phyloP scores from a whole-genome alignment of 2,113 vertebrate genomes.

The Colossoma macropomum region DNA sequence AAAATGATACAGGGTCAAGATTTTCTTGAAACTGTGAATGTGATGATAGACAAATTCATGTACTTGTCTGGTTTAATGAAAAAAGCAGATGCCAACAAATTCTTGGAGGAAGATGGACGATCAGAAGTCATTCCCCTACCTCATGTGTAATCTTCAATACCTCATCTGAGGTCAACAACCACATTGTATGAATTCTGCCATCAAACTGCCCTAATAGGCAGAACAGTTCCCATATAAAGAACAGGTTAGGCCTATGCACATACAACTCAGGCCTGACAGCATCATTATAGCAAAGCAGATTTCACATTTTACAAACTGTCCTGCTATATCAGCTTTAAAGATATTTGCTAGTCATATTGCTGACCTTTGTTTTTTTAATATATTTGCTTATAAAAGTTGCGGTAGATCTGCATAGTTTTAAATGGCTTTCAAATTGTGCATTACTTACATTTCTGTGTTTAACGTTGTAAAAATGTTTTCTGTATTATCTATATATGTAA shows the following conservation, averaged over 20 bases:
- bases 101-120: neutral
- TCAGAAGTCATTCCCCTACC: neutral
- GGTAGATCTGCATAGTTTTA: conserved; percentile 50
- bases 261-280: neutral
- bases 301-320: neutral
- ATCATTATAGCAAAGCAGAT: neutral
- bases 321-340: neutral
- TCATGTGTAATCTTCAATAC: neutral
- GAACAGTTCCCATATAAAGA: neutral
- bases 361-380: neutral
- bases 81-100: neutral
- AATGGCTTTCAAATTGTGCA: conserved; percentile 34
- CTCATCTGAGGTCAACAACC: neutral
- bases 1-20: neutral
- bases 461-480: neutral
- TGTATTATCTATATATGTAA: neutral
- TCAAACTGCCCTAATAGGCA: neutral
- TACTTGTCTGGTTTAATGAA: neutral
- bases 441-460: neutral
- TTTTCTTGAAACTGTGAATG: neutral
- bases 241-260: neutral
- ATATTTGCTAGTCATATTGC: neutral
- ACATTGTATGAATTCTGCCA: neutral
- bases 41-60: neutral
- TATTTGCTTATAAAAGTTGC: neutral